Base-by-base conservation (phyloP, 1,140 invertebrate genomes). In the Propsilocerus akamusi region DNA sequence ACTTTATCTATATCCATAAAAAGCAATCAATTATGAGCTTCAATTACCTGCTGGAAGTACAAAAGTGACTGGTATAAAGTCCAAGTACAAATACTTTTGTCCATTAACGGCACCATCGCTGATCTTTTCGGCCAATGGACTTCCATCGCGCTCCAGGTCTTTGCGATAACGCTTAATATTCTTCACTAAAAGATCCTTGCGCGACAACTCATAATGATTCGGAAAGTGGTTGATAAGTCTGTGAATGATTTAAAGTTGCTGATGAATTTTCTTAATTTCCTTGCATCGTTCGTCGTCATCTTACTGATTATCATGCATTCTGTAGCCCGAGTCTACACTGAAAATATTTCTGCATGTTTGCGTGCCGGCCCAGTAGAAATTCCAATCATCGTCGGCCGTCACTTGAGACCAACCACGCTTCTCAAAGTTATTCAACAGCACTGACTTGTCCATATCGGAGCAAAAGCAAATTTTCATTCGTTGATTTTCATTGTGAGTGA, bases 331-430 rank as follows among this genome's bases (percentile, higher is more conserved):
- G 59, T 95, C 91, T 1, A 92, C 81, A 60, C 89, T 92, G 59
- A 95, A 96, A 47, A 97, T 77, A 60, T 80, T 89, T 49, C 90
- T 69, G 53, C 90, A 90, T 5, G 84, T 93, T 58, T 86, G 81
- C 6, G 90, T 90, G 8, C 81, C 85, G 2, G 91, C 86, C 91
- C 91, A 97, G 64, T 95, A 95, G 65, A 95, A 91, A 65, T 95
- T 91, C 91, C 91, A 97, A 57, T 95, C 89, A 61, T 97, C 91
- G 55, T 96, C 90, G 1, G 86, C 81, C 14, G 78, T 78, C 10
- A 95, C 91, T 69, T 89, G 84, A 23, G 77, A 71, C 92, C 91
- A 97, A 6, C 88, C 90, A 53, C 90, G 69, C 65, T 91, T 86
- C 58, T 95, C 89, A 62, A 94, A 96, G 67, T 96, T 96, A 55